These are phyloP conservation scores for Macrotis lagotis DNA, from an alignment of 2,113 vertebrate genomes.

Conservation along the genomic window DNA sequence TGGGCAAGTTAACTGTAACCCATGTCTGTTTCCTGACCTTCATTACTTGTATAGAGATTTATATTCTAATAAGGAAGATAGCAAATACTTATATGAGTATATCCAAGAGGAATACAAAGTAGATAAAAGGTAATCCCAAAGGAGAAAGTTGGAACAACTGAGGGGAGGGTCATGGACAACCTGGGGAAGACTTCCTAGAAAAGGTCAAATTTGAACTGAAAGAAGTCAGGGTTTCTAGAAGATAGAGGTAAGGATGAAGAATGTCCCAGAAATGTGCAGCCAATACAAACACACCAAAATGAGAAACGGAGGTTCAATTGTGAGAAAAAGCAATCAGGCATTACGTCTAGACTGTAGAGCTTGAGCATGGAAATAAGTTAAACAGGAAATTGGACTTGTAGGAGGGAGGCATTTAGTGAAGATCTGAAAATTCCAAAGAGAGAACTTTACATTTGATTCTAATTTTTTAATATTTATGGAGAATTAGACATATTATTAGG, in stretches of 20 bases:
- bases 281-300: neutral
- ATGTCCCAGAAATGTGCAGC: neutral
- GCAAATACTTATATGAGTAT: neutral
- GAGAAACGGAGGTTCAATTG: neutral
- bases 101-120: neutral
- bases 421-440: neutral
- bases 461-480: neutral
- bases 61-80: neutral
- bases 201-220: neutral
- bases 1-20: no score
- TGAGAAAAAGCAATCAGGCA: neutral
- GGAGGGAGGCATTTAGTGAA: neutral
- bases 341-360: neutral
- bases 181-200: neutral
- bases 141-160: neutral
- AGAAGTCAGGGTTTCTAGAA: neutral
- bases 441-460: neutral
- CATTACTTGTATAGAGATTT: neutral
- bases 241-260: neutral
- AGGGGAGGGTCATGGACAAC: neutral
- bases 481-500: neutral
- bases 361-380: neutral
- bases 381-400: neutral
- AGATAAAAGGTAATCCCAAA: neutral
- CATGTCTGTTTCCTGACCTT: neutral